Evolutionary conservation across 2,113 vertebrate species (phyloP), one percentile per base, ranked within the genome.

Genomic region (Hippocampus barbouri): DNA sequence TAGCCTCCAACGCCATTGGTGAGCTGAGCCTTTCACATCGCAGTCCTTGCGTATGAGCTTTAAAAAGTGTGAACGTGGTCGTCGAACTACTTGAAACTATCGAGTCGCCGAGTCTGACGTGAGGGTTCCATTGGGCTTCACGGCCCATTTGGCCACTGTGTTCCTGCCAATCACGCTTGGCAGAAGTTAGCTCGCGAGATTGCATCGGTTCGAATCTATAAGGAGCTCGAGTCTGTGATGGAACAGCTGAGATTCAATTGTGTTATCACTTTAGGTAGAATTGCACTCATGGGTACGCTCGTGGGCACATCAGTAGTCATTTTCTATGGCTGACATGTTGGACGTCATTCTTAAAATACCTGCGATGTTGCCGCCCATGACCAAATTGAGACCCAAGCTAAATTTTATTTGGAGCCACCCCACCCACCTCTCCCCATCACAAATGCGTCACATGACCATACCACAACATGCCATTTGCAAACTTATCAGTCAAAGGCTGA

Each of bases 11-110:
- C 25, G 66, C 20, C 20, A 8, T 41, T 38, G 78, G 72, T 77
- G 79, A 5, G 56, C 81, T 81, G 82, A 75, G 77, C 85, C 34
- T 79, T 85, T 85, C 79, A 85, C 84, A 85, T 51, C 53, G 40
- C 38, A 49, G 21, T 61, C 23, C 38, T 38, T 49, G 41, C n/a
- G 43, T 47, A 38, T 54, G 43, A 18, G 64, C 64, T 27, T 47
- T 47, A 18, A 16, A 66, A 47, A 47, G 64, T 64, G 62, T n/a
- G 20, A 41, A n/a, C n/a, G 34, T 25, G n/a, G 5, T 8, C 2
- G 20, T 69, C 51, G 20, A 68, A 60, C 53, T 45, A 56, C 1
- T 9, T 5, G 53, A 8, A 66, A n/a, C 70, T 45, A 12, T 71
- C 54, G 38, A 8, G 62, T 10, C 15, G 72, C 49, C 54, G 38